These are phyloP conservation scores for Rhamnusium bicolor DNA, from an alignment of 2,888 invertebrate species.

Conservation along the genomic window DNA sequence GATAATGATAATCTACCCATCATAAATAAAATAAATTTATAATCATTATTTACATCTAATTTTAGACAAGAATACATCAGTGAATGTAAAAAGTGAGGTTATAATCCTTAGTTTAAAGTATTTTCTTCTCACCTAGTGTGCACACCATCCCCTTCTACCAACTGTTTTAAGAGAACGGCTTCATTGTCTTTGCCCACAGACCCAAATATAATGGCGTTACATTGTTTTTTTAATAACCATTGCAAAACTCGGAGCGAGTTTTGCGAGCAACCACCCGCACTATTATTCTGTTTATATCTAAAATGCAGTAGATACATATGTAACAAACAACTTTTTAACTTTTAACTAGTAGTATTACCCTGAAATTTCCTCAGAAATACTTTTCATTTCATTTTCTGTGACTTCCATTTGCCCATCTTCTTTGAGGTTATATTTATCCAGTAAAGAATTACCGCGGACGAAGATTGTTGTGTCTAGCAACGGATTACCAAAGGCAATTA, in stretches of 20 bases:
- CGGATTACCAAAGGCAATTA: constrained; percentile 71
- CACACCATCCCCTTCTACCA: constrained; percentile 69
- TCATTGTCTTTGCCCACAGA: constrained; percentile 72
- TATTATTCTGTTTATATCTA: constrained; percentile 58
- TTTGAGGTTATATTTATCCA: constrained; percentile 67
- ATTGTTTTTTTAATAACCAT: constrained; percentile 64
- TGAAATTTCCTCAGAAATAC: constrained; percentile 60
- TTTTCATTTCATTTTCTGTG: constrained; percentile 58
- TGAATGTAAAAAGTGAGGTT: neutral
- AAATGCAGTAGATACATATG: constrained; percentile 33
- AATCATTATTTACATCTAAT: too few relatives aligned
- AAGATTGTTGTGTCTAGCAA: constrained; percentile 68
- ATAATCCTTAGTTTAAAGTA: neutral
- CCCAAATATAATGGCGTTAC: constrained; percentile 70
- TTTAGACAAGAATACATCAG: too few relatives aligned
- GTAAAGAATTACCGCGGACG: constrained; percentile 59
- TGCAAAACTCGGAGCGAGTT: constrained; percentile 72
- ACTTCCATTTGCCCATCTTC: constrained; percentile 69
- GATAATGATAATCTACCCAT: too few relatives aligned
- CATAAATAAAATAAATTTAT: too few relatives aligned
- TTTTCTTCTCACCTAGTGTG: constrained; percentile 66
- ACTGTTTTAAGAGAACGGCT: constrained; percentile 67
- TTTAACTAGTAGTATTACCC: constrained; percentile 48
- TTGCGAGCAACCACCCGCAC: constrained; percentile 72
- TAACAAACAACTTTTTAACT: neutral